Conservation (phyloP, 2,888 invertebrate genomes). For the Disparrhopalites patrizii region DNA sequence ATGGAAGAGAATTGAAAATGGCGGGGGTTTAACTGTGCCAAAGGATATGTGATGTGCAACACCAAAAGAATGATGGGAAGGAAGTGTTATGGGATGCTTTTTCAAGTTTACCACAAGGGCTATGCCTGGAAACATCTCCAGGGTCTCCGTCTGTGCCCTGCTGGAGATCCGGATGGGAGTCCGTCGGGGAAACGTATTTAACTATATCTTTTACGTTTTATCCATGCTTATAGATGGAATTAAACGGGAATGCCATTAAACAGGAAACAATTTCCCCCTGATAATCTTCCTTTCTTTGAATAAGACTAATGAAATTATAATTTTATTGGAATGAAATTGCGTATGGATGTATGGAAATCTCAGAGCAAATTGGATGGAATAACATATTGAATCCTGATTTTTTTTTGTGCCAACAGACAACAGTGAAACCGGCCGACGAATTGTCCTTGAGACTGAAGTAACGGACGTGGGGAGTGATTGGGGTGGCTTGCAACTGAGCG, state of each 20-base stretch:
- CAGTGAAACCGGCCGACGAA: conserved; percentile 54
- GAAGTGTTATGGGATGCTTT: neutral
- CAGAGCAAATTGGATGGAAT: neutral
- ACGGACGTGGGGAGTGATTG: conserved; percentile 74
- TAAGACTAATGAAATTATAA: too few species aligned
- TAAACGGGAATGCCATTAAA: too few species aligned
- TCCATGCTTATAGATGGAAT: too few species aligned
- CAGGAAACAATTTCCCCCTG: too few species aligned
- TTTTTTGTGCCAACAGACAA: conserved; percentile 53
- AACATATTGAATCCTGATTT: neutral
- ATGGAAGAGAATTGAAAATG: neutral
- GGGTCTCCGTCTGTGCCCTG: neutral
- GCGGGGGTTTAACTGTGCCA: neutral
- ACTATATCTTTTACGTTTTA: too few species aligned
- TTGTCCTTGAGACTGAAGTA: conserved; percentile 58
- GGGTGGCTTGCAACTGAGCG: conserved; percentile 50
- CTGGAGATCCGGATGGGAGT: neutral
- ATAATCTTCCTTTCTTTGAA: too few species aligned
- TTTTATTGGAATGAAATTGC: neutral
- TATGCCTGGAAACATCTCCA: conserved; percentile 15
- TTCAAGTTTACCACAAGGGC: conserved; percentile 17
- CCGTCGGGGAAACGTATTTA: neutral
- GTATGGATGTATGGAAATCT: neutral
- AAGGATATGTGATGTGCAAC: neutral
- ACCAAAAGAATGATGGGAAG: neutral